phyloP scores from a whole-genome alignment of 2,113 vertebrate species.

The Clinocottus analis region DNA sequence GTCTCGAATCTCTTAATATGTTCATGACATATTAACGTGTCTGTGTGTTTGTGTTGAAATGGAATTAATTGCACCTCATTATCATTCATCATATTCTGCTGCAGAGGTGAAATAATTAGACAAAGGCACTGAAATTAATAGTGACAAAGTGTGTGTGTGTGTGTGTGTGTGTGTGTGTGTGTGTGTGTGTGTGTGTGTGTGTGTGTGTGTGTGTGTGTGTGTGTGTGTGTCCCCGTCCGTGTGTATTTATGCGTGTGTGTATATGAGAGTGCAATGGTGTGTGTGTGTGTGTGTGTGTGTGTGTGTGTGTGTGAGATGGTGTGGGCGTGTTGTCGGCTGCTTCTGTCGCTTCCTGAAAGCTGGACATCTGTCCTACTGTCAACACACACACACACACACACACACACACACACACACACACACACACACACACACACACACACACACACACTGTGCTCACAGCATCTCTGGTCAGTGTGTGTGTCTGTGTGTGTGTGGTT shows the following conservation, averaged over 20 bases:
- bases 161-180: neutral
- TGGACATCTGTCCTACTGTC: slow-evolving; percentile 37
- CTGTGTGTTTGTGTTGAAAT: neutral
- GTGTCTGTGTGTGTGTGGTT: no score
- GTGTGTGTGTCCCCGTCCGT: neutral
- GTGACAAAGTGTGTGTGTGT: neutral
- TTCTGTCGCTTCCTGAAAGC: slow-evolving; percentile 22
- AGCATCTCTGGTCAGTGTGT: neutral
- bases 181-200: slow-evolving; percentile 7
- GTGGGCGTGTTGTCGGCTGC: slow-evolving; percentile 19
- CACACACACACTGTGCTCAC: neutral
- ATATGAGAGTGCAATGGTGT: no score
- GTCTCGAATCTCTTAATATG: neutral
- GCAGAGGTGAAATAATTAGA: neutral
- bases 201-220: slow-evolving; percentile 8
- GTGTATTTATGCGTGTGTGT: no score
- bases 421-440: neutral
- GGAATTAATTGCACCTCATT: neutral
- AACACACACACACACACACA: slow-evolving; percentile 11
- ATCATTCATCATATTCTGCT: neutral
- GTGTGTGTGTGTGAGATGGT: slow-evolving; percentile 19
- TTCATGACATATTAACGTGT: neutral
- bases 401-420: slow-evolving; percentile 8
- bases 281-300: neutral
- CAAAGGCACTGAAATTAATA: neutral